Base-by-base conservation (phyloP, 2,888 invertebrate species). In the Amphipoea lucens region DNA sequence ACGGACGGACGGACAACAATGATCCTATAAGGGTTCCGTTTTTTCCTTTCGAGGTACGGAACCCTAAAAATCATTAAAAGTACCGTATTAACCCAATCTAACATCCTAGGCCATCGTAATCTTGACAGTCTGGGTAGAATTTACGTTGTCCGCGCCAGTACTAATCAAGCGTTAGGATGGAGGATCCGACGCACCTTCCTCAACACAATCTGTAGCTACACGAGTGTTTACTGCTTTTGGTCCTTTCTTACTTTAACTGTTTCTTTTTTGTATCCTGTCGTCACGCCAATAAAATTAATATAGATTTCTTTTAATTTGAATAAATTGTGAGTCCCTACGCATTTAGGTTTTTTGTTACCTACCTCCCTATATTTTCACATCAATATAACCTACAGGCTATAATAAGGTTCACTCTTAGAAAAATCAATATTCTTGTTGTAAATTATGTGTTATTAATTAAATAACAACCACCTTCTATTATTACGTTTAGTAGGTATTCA, bases 131-230 rank as follows among this genome's bases (percentile, higher is more conserved):
- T 74, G 84, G 86, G 90, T 88, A 83, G 79, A 88, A 86, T 89
- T 89, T 90, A 87, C 86, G 84, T 80, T 82, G 83, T 76, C 81
- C 87, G 84, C 84, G 76, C 85, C 87, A 78, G 79, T 82, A 87
- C 89, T 91, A 91, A 91, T 92, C 91, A 90, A 91, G 81, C 78
- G 85, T 81, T 82, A 88, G 82, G 78, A 87, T 86, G 88, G 81
- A 85, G 74, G 71, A 54, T 76, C 81, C 74, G 79, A 82, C 87
- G 77, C 81, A 63, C 78, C 67, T 70, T 78, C 76, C 62, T 75
- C 45, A 66, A 76, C 63, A 48, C 74, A 68, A 72, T 78, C 83
- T 77, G 74, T 69, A 54, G 20, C 65, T 70, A 48, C 65, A 66
- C 11, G 9, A 86, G 45, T 66, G 62, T 74, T 68, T 48, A 84